Conservation (phyloP, 2,113 vertebrate species). For the Malurus alboscapulatus region DNA sequence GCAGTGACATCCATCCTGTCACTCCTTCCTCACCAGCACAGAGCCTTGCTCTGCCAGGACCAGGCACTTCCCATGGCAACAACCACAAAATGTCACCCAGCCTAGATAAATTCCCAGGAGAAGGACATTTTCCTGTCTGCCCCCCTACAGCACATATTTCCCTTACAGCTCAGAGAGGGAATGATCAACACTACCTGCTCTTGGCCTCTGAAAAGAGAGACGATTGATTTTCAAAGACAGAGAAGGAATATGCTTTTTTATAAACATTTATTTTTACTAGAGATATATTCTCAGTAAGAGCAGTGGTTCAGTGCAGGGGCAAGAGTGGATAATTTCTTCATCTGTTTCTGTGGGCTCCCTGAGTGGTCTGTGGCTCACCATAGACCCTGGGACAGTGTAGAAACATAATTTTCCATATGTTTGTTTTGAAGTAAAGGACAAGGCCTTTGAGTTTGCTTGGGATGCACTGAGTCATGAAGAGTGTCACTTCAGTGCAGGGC, state of each 20-base stretch:
- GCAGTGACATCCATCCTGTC: not conserved
- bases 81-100: fast-evolving
- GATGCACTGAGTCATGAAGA: not conserved
- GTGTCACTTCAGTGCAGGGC: not conserved
- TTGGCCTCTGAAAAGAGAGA: not conserved
- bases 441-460: not conserved
- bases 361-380: not conserved
- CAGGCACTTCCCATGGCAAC: fast-evolving
- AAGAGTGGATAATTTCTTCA: not conserved
- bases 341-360: not conserved
- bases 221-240: not conserved
- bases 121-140: not conserved
- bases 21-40: not conserved
- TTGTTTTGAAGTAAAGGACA: not conserved
- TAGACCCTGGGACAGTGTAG: not conserved
- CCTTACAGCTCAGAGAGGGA: not conserved
- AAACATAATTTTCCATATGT: not conserved
- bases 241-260: not conserved
- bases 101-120: not conserved
- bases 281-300: not conserved
- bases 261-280: not conserved
- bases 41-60: not conserved
- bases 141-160: fast-evolving
- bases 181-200: not conserved
- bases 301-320: not conserved